Percentiles rank a stretch among this genome's conserved stretches.
Conservation (phyloP, 2,888 invertebrate genomes). For the Idaea aversata region DNA sequence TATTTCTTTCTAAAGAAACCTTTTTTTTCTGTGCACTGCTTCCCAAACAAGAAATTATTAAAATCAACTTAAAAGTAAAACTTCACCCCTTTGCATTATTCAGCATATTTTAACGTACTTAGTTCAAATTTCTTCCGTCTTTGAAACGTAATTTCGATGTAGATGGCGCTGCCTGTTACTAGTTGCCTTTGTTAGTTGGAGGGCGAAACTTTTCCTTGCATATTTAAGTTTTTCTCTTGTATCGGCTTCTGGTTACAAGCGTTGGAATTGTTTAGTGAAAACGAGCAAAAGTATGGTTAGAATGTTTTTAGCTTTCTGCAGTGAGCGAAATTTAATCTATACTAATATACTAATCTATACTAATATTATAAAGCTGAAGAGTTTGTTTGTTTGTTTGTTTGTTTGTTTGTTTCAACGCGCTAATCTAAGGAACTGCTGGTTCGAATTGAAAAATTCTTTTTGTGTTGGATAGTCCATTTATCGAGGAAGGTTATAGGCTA, state of each 20-base stretch:
- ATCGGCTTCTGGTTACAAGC: conserved; percentile 6
- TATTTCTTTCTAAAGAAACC: neutral
- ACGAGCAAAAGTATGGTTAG: neutral
- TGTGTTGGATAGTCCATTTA: too few species aligned
- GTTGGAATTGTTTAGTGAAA: conserved; percentile 2
- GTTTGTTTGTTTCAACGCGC: too few species aligned
- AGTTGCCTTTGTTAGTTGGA: neutral
- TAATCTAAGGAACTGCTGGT: too few species aligned
- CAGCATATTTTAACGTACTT: neutral
- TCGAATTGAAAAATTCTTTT: too few species aligned
- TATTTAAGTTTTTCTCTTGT: neutral
- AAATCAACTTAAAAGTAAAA: conserved; percentile 1
- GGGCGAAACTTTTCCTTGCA: neutral
- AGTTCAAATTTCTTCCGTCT: neutral
- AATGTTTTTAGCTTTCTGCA: neutral
- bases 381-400: too few species aligned
- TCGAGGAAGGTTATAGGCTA: too few species aligned
- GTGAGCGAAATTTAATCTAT: too few species aligned
- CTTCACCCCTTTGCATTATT: neutral
- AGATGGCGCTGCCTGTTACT: neutral
- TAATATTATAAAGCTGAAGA: too few species aligned
- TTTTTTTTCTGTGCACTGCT: neutral
- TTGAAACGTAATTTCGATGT: neutral
- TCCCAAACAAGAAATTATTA: neutral
- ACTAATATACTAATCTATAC: too few species aligned